A percentile compares a stretch with the other conserved stretches of the same genome.
Evolutionary conservation across 2,888 invertebrate species (phyloP).

Genomic region (Ariolimax columbianus): DNA sequence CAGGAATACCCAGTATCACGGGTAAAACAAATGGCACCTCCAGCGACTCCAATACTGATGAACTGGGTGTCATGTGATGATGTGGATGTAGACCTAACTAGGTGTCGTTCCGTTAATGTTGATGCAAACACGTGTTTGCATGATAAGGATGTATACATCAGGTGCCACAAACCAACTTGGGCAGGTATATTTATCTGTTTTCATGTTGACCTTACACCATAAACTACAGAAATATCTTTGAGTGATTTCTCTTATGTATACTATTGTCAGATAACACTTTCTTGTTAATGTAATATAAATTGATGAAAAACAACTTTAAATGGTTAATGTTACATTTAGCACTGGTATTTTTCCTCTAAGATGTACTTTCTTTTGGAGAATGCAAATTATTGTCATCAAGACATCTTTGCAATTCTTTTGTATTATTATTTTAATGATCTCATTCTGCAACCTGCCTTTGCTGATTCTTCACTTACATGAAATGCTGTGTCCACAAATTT

Average conservation of each 20-base stretch:
- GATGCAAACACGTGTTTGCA: conserved; percentile 81
- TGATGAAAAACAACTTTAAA: too few relatives aligned
- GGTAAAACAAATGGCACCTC: conserved; percentile 85
- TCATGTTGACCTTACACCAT: neutral
- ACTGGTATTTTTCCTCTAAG: too few relatives aligned
- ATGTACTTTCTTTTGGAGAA: too few relatives aligned
- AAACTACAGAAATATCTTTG: neutral
- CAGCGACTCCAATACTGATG: conserved; percentile 81
- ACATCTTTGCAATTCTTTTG: too few relatives aligned
- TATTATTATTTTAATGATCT: too few relatives aligned
- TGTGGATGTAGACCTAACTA: conserved; percentile 92
- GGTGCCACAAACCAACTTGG: conserved; percentile 79
- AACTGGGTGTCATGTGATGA: conserved; percentile 94
- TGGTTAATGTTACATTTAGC: too few relatives aligned
- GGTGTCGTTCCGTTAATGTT: conserved; percentile 88
- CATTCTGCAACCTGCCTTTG: too few relatives aligned
- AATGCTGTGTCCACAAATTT: too few relatives aligned
- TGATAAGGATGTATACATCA: conserved; percentile 74
- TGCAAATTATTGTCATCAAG: too few relatives aligned
- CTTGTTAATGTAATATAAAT: too few relatives aligned
- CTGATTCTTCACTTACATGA: too few relatives aligned
- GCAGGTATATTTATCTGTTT: conserved; percentile 73
- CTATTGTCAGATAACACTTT: too few relatives aligned
- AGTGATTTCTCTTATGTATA: neutral
- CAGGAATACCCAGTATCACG: conserved; percentile 92